Percentiles rank a stretch among this genome's conserved stretches.
These are phyloP conservation scores for Cryptocephalus primarius DNA, from an alignment of 2,888 invertebrate species.

Conservation along the genomic window DNA sequence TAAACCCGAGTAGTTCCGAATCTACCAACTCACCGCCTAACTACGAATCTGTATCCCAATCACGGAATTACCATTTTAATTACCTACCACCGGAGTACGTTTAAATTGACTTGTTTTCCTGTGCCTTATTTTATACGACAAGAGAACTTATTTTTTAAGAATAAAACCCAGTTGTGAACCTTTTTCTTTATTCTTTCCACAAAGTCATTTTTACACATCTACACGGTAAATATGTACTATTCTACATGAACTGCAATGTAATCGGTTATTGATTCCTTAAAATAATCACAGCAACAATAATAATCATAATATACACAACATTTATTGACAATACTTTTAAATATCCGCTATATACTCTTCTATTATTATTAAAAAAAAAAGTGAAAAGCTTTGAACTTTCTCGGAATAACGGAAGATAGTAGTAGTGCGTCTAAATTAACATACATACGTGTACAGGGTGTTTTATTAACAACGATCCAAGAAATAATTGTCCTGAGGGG, in stretches of 20 bases:
- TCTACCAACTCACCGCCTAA: too few relatives aligned
- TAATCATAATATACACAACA: conserved; percentile 39
- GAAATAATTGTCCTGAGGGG: too few relatives aligned
- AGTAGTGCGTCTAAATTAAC: background rate
- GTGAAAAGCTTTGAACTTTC: conserved; percentile 16
- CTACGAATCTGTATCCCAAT: too few relatives aligned
- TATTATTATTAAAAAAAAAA: conserved; percentile 8
- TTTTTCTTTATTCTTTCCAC: conserved; percentile 28
- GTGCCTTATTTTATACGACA: too few relatives aligned
- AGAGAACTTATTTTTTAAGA: too few relatives aligned
- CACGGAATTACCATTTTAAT: too few relatives aligned
- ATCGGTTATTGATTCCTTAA: conserved; percentile 24
- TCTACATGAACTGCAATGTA: conserved; percentile 28
- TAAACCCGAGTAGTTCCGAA: too few relatives aligned
- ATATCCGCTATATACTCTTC: conserved; percentile 24
- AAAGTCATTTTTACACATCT: conserved; percentile 35
- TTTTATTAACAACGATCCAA: too few relatives aligned
- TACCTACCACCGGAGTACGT: background rate
- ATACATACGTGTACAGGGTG: too few relatives aligned
- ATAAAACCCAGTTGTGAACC: too few relatives aligned
- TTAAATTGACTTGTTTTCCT: background rate
- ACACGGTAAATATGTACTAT: conserved; percentile 30
- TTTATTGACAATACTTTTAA: conserved; percentile 20
- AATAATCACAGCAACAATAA: conserved; percentile 41
- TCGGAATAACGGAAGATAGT: conserved; percentile 13